Percentiles rank a stretch among this genome's conserved stretches.
phyloP scores from a whole-genome alignment of 2,888 invertebrate genomes.

The Rhyacophila evoluta region DNA sequence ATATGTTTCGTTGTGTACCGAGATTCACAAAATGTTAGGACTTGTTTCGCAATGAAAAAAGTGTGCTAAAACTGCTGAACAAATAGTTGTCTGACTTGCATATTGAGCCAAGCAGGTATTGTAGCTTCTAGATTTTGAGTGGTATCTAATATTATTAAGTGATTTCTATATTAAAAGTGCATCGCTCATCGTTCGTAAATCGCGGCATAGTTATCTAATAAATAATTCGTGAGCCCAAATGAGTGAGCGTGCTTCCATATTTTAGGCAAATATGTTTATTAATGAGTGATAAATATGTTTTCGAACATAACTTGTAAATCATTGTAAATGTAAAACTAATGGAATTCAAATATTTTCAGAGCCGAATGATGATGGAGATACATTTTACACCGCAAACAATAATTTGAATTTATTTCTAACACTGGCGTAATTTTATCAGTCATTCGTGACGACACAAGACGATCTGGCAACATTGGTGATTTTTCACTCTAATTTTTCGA shows the following conservation, averaged over 20 bases:
- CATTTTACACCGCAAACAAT: background rate
- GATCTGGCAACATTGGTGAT: too few relatives aligned
- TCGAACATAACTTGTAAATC: constrained; percentile 15
- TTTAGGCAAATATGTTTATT: constrained; percentile 25
- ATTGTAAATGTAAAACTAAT: constrained; percentile 19
- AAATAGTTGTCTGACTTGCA: too few relatives aligned
- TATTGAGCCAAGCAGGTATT: too few relatives aligned
- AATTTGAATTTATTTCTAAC: background rate
- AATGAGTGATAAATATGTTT: constrained; percentile 26
- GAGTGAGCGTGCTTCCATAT: constrained; percentile 27
- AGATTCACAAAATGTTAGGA: too few relatives aligned
- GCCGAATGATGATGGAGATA: background rate
- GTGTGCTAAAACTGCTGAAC: too few relatives aligned
- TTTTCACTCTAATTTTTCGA: too few relatives aligned
- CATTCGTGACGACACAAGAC: too few relatives aligned
- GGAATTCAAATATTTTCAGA: constrained; percentile 12
- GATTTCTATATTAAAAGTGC: too few relatives aligned
- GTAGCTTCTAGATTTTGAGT: too few relatives aligned
- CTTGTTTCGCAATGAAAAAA: too few relatives aligned
- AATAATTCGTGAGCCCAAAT: background rate
- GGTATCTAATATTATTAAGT: too few relatives aligned
- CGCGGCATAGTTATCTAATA: background rate
- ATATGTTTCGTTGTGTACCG: too few relatives aligned
- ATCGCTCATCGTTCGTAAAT: background rate
- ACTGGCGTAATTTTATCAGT: background rate